These are phyloP conservation scores for Crotalus helleri DNA, from an alignment of 2,113 vertebrate genomes.

Conservation along the genomic window DNA sequence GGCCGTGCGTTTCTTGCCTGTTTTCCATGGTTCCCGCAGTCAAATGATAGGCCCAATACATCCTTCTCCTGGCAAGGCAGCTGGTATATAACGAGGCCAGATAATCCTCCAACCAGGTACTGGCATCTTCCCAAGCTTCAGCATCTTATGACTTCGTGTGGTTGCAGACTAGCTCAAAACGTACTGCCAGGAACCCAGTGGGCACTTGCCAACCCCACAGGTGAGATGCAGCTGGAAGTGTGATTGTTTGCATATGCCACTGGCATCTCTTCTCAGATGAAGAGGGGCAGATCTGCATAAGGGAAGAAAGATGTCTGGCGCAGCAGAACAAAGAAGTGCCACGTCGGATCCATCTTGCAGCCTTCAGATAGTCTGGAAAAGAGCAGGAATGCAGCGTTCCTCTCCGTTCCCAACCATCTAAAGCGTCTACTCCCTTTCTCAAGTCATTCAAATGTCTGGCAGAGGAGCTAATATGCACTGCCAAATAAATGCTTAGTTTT, in stretches of 20 bases:
- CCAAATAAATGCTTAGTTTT: background rate
- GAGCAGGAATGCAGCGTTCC: background rate
- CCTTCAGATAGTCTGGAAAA: background rate
- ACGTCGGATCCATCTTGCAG: background rate
- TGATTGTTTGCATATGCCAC: background rate
- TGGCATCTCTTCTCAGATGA: background rate
- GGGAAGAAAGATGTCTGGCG: background rate
- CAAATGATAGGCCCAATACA: background rate
- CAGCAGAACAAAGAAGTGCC: background rate
- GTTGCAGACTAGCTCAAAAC: background rate
- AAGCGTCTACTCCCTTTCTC: background rate
- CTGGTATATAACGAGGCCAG: background rate
- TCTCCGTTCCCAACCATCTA: background rate
- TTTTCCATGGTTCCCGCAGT: background rate
- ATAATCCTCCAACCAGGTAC: background rate
- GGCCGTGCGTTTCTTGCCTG: background rate
- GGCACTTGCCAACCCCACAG: background rate
- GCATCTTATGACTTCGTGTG: background rate
- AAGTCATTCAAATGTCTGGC: background rate
- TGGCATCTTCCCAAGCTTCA: background rate
- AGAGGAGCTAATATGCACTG: background rate
- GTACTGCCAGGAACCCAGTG: background rate
- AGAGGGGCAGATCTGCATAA: background rate
- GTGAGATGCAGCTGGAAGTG: background rate
- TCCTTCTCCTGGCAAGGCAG: slow-evolving; percentile 13